A percentile compares a stretch with the other conserved stretches of the same genome.
phyloP scores from a whole-genome alignment of 2,113 vertebrate species.

The Gorsachius goisagi region DNA sequence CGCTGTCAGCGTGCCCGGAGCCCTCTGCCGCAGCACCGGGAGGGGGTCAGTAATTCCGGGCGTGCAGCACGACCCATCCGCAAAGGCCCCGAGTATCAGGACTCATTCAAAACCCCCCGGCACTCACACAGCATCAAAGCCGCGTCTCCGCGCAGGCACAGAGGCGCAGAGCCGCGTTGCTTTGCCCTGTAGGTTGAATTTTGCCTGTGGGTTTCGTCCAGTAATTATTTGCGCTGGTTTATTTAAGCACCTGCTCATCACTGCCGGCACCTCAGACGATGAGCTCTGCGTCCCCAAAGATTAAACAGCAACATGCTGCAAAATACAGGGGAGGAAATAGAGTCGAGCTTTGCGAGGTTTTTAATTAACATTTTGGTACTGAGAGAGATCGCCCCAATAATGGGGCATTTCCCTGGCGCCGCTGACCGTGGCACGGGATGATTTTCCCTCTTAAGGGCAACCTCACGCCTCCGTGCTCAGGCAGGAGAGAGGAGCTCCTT shows the following conservation, averaged over 20 bases:
- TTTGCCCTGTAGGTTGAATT: background rate
- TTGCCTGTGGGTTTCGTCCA: background rate
- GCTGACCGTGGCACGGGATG: too few species aligned
- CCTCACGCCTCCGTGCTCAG: background rate
- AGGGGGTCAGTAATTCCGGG: background rate
- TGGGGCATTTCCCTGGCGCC: background rate
- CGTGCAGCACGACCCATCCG: background rate
- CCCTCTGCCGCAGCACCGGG: background rate
- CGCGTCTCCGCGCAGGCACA: too few species aligned
- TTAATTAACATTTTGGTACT: background rate
- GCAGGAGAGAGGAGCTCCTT: too few species aligned
- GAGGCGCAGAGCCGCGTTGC: background rate
- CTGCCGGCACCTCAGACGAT: background rate
- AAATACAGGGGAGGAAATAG: background rate
- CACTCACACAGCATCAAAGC: background rate
- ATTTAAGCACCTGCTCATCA: background rate
- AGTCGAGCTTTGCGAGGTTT: background rate
- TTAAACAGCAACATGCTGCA: background rate
- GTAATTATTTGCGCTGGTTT: background rate
- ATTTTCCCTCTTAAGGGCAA: background rate
- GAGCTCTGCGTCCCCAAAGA: background rate
- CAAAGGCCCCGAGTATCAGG: background rate
- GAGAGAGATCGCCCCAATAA: background rate
- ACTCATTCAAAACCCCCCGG: background rate
- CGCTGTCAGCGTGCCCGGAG: background rate